Evolutionary conservation across 2,888 invertebrate genomes (phyloP), one percentile per base, ranked within the genome.

Genomic region (Caenorhabditis panamensis): DNA sequence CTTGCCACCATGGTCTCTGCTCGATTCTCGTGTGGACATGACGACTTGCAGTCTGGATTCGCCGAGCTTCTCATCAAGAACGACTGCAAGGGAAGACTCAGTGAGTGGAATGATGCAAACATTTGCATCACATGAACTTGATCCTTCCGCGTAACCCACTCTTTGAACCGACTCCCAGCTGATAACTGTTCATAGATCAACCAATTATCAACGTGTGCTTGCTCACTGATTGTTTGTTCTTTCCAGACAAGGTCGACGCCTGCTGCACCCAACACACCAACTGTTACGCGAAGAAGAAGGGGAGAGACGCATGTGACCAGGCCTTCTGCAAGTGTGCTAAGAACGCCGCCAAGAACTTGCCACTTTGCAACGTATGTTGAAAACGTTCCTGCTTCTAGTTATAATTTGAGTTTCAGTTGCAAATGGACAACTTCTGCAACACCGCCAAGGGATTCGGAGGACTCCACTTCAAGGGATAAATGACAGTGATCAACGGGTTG

Each of bases 71-170:
- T 81, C 13, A 54, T 81, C 41, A 77, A 76, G 53, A 73, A 72
- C 24, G 81, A 81, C 41, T 81, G 81, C 71, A 81, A 81, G 22
- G 81, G 81, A 71, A 62, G 81, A 68, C 36, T 81, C 18, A 61
- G 81, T 81, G 20, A 69, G 76, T 77, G 37, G 31, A 31, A 31
- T 31, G 31, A 31, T 6, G 9, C 9, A 9, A 31, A 9, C 5
- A 31, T 4, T 6, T 31, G 31, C 31, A 31, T 31, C 9, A 9
- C 31, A 31, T 31, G 31, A 9, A 6, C 9, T 9, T 31, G 31
- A n/a, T n/a, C n/a, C n/a, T n/a, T n/a, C n/a, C n/a, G n/a, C n/a
- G n/a, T n/a, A n/a, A n/a, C n/a, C n/a, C n/a, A n/a, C n/a, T n/a
- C n/a, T n/a, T n/a, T n/a, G n/a, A n/a, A n/a, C n/a, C n/a, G n/a